Evolutionary conservation across 2,113 vertebrate species (phyloP).

Genomic region (Octodon degus): DNA sequence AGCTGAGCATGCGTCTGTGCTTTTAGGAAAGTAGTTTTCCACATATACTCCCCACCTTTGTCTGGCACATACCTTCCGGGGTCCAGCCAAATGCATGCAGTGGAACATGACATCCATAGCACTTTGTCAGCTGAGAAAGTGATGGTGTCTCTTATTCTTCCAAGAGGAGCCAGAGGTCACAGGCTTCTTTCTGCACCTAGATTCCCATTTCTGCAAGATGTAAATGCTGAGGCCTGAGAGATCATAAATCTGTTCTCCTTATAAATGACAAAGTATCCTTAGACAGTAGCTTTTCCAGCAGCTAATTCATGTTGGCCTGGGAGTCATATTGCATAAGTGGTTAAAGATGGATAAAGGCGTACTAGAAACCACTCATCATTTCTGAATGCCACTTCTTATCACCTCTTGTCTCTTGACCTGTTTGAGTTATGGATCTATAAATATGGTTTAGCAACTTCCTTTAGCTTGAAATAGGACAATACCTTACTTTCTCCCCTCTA

Average conservation of each 20-base stretch:
- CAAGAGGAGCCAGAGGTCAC: conserved; percentile 3
- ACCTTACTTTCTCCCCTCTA: not conserved
- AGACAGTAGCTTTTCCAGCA: not conserved
- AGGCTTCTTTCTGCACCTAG: not conserved
- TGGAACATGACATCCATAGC: not conserved
- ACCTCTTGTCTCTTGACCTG: not conserved
- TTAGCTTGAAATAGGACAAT: not conserved
- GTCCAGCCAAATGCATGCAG: conserved; percentile 39
- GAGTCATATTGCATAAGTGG: conserved; percentile 1
- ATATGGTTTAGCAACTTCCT: not conserved
- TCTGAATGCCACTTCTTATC: not conserved
- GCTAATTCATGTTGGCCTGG: conserved; percentile 33
- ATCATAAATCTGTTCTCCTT: conserved; percentile 22
- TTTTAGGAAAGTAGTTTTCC: conserved; percentile 61
- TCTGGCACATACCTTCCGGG: conserved; percentile 57
- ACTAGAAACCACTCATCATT: not conserved
- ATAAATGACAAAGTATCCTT: not conserved
- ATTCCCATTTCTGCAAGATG: conserved; percentile 31
- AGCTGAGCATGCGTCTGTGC: conserved; percentile 75
- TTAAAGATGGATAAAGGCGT: not conserved
- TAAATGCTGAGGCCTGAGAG: not conserved
- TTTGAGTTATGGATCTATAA: not conserved
- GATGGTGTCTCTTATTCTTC: not conserved
- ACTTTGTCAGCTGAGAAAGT: conserved; percentile 59
- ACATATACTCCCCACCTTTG: not conserved